Percentiles rank a stretch among this genome's conserved stretches.
Evolutionary conservation across 1,140 invertebrate species (phyloP).

Genomic region (Leucophenga varia): DNA sequence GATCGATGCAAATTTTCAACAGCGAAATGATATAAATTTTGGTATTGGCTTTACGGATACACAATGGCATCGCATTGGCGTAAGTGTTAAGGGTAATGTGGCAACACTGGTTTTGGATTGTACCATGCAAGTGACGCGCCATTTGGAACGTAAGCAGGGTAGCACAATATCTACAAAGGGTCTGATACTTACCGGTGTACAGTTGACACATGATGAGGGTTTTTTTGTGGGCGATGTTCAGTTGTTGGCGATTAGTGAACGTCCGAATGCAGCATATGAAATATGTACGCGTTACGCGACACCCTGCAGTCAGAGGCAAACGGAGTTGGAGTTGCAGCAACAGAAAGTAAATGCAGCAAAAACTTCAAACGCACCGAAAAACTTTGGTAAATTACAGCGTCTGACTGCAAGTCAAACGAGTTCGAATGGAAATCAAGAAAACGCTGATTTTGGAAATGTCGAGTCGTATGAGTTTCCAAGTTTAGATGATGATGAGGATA

Average conservation of each 20-base stretch:
- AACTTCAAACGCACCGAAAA: no score
- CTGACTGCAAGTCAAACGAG: no score
- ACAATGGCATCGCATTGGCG: slow-evolving; percentile 74
- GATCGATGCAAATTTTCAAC: slow-evolving; percentile 58
- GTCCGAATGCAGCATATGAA: slow-evolving; percentile 78
- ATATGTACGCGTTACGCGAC: slow-evolving; percentile 69
- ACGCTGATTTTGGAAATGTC: background rate
- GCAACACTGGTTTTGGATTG: slow-evolving; percentile 75
- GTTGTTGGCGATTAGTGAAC: slow-evolving; percentile 69
- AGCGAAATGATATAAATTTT: slow-evolving; percentile 65
- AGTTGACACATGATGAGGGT: slow-evolving; percentile 66
- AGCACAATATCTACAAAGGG: slow-evolving; percentile 67
- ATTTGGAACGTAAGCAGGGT: slow-evolving; percentile 60
- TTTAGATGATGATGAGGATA: slow-evolving; percentile 27
- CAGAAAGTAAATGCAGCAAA: no score
- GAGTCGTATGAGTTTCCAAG: background rate
- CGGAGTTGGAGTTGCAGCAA: background rate
- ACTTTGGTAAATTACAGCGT: no score
- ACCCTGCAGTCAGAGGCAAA: slow-evolving; percentile 59
- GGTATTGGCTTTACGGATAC: slow-evolving; percentile 67
- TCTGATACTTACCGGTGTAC: slow-evolving; percentile 71
- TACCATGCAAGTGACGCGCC: slow-evolving; percentile 61
- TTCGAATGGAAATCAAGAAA: background rate
- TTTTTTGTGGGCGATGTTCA: slow-evolving; percentile 70
- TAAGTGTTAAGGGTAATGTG: slow-evolving; percentile 77